A percentile compares a stretch with the other conserved stretches of the same genome.
Evolutionary conservation across 2,797 vertebrate species (phyloP).

Genomic region (Phrynocephalus vlangalii): DNA sequence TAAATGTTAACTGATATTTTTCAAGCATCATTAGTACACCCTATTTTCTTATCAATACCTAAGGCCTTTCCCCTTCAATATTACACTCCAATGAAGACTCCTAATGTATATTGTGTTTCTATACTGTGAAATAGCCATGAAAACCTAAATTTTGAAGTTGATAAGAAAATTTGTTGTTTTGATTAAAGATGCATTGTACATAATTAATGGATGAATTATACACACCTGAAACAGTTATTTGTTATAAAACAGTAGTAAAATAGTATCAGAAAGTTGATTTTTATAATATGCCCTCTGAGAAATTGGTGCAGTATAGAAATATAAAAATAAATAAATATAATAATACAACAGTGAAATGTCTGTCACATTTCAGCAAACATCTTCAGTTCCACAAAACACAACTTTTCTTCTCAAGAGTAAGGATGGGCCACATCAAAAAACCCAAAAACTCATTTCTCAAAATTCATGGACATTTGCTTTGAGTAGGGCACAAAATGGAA

Average conservation of each 20-base stretch:
- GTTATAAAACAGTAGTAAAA: too few relatives aligned
- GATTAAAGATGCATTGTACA: neutral
- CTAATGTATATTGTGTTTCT: neutral
- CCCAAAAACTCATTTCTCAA: too few relatives aligned
- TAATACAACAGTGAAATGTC: neutral
- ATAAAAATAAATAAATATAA: too few relatives aligned
- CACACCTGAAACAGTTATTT: neutral
- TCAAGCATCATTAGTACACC: neutral
- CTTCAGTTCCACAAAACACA: neutral
- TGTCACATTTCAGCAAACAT: neutral
- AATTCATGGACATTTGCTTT: too few relatives aligned
- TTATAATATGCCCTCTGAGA: neutral
- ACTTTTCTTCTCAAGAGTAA: too few relatives aligned
- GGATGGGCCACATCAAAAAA: too few relatives aligned
- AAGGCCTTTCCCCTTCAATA: neutral
- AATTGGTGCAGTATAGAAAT: too few relatives aligned
- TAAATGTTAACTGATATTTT: neutral
- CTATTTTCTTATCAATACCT: neutral
- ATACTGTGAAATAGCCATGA: neutral
- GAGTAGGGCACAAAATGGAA: too few relatives aligned
- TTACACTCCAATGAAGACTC: neutral
- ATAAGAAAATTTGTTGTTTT: neutral
- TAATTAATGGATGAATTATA: neutral
- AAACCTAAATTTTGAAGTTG: neutral
- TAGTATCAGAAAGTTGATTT: neutral